Base-by-base conservation (phyloP, 2,888 invertebrate genomes). In the Melinaea menophilus region DNA sequence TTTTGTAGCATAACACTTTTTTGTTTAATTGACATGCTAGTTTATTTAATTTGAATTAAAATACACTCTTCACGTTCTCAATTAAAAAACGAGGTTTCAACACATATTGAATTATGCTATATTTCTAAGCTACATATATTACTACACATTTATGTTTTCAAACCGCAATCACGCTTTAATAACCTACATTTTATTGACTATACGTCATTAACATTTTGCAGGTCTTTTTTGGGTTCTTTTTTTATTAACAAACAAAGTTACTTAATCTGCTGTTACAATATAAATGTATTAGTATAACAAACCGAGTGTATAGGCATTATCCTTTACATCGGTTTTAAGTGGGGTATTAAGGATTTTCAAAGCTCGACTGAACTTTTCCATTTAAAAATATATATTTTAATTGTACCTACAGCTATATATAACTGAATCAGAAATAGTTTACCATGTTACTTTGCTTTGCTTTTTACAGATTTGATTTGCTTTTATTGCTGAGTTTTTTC, bases 21-120 rank as follows among this genome's bases (percentile, higher is more conserved):
- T 82, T 79, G 79, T 81, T 84, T 82, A 82, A 81, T 82, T 84
- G 79, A 81, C 79, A 82, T 82, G 82, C 79, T 46, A 54, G 60
- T 62, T 22, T 22, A 51, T 31, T 31, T 51, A 51, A 31, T 11
- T 51, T 12, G 11, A 35, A 13, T 56, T 34, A 56, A 13, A 11
- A 55, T 34, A 35, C 11, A 56, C n/a, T 31, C 1, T 51, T 22
- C 51, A 22, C 31, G 31, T 31, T 51, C 31, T 3, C 9, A 51
- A 51, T 48, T 48, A 48, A 22, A 22, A 22, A 22, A 22, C 22
- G 22, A 22, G 1, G 22, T 22, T 22, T 22, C 1, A 22, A 22
- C 22, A 22, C 22, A 22, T 22, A 22, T 22, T 22, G 22, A 31
- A 31, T 7, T 31, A 31, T 51, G 51, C 31, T 51, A 7, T 4